Conservation (phyloP, 2,113 vertebrate species). For the Osmerus eperlanus region DNA sequence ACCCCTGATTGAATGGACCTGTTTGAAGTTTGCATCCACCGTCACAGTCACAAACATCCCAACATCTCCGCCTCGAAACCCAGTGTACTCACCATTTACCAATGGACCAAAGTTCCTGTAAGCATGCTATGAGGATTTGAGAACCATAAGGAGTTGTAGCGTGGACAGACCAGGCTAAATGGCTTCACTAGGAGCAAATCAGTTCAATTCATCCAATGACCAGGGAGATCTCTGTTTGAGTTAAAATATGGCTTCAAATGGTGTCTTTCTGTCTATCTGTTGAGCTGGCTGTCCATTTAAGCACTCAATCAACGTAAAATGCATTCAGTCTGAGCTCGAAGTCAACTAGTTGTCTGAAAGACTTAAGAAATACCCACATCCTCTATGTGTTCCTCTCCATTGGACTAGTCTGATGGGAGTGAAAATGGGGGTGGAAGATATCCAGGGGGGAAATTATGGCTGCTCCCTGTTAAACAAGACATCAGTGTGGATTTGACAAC, state of each 20-base stretch:
- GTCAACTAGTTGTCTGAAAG: not conserved
- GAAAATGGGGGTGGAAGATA: conserved; percentile 46
- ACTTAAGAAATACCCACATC: not conserved
- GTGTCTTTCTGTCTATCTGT: not conserved
- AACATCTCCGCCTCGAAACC: not conserved
- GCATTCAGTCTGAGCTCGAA: too few species aligned
- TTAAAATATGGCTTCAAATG: conserved; percentile 1
- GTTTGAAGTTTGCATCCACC: conserved; percentile 2
- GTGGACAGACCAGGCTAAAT: not conserved
- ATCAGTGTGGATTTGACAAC: conserved; percentile 65
- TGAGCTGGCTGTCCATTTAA: not conserved
- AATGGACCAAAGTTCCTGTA: conserved; percentile 31
- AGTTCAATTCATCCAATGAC: conserved; percentile 35
- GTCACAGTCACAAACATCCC: not conserved
- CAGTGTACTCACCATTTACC: conserved; percentile 8
- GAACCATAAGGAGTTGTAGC: conserved; percentile 28
- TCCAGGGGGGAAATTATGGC: conserved; percentile 48
- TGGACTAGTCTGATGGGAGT: conserved; percentile 44
- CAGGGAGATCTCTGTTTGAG: conserved; percentile 21
- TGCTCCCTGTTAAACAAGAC: conserved; percentile 59
- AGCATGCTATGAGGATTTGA: conserved; percentile 26
- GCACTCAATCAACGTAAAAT: conserved; percentile 11
- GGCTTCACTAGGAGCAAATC: conserved; percentile 37
- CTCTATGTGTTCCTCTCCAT: conserved; percentile 38
- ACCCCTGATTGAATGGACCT: conserved; percentile 30